Evolutionary conservation across 1,140 invertebrate genomes (phyloP).

Genomic region (Tetranychus cinnabarinus): DNA sequence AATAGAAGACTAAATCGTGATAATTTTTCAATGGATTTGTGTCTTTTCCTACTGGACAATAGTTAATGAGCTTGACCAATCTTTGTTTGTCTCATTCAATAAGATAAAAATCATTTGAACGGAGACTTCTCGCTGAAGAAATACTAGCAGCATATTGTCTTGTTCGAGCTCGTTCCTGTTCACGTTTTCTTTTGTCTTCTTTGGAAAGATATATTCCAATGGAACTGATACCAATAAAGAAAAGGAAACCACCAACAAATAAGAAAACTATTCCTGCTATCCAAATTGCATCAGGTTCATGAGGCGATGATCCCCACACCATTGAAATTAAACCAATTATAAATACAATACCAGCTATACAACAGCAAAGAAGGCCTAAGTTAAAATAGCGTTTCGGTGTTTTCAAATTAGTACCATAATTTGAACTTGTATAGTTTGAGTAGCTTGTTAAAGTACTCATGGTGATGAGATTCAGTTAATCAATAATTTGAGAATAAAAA

Average conservation of each 20-base stretch:
- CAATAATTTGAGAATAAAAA: no score
- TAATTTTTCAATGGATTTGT: no score
- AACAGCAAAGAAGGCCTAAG: conserved; percentile 13
- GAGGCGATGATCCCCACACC: conserved; percentile 13
- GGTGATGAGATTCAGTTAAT: no score
- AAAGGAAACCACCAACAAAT: conserved; percentile 13
- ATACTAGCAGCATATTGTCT: conserved; percentile 13
- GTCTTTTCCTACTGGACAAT: no score
- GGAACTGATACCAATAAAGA: conserved; percentile 15
- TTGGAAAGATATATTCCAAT: conserved; percentile 14
- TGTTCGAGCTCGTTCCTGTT: conserved; percentile 9
- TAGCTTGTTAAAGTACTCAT: no score
- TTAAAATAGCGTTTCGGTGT: conserved; percentile 14
- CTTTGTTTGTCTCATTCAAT: not conserved
- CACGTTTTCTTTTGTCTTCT: conserved; percentile 14
- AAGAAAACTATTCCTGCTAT: conserved; percentile 14
- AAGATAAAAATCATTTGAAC: conserved; percentile 4
- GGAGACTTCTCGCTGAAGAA: conserved; percentile 9
- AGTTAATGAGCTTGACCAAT: no score
- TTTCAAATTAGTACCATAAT: not conserved
- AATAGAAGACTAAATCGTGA: no score
- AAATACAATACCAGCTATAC: conserved; percentile 13
- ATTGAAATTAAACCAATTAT: conserved; percentile 13
- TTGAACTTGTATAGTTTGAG: no score
- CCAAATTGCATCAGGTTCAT: conserved; percentile 15